A percentile compares a stretch with the other conserved stretches of the same genome.
These are phyloP conservation scores for Drosophila bocqueti DNA, from an alignment of 1,140 invertebrate species.

Conservation along the genomic window DNA sequence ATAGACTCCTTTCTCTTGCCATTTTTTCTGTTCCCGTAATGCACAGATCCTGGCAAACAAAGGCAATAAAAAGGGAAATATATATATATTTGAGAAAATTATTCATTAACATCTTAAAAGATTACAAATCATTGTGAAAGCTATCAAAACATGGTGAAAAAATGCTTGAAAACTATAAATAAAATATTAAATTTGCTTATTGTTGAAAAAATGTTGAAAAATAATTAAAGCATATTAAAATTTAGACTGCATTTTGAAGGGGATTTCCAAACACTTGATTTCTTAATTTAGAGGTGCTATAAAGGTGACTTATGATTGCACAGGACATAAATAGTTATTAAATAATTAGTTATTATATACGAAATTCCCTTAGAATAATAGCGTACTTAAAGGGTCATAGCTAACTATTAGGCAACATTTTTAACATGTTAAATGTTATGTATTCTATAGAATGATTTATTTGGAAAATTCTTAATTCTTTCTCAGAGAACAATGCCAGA, in stretches of 20 bases:
- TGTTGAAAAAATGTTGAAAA: too few species aligned
- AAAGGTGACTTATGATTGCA: background rate
- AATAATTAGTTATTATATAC: too few species aligned
- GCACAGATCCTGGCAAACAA: background rate
- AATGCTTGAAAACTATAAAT: background rate
- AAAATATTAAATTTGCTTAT: too few species aligned
- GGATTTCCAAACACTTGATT: too few species aligned
- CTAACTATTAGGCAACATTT: background rate
- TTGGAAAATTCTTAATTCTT: background rate
- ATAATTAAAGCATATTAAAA: too few species aligned
- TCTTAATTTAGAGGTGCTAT: too few species aligned
- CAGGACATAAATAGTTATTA: background rate
- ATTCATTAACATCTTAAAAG: too few species aligned
- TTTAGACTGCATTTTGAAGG: too few species aligned
- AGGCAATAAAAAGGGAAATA: background rate
- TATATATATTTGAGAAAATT: background rate
- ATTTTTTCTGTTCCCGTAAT: background rate
- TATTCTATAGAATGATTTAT: background rate
- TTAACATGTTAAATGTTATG: too few species aligned
- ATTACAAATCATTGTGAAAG: background rate
- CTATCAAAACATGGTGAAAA: background rate
- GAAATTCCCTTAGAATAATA: too few species aligned
- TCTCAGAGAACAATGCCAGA: too few species aligned
- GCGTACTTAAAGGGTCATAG: too few species aligned
- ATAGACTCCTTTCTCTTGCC: background rate